These are phyloP conservation scores for Macroteleia sp. DNA, from an alignment of 2,888 invertebrate species.

Conservation along the genomic window DNA sequence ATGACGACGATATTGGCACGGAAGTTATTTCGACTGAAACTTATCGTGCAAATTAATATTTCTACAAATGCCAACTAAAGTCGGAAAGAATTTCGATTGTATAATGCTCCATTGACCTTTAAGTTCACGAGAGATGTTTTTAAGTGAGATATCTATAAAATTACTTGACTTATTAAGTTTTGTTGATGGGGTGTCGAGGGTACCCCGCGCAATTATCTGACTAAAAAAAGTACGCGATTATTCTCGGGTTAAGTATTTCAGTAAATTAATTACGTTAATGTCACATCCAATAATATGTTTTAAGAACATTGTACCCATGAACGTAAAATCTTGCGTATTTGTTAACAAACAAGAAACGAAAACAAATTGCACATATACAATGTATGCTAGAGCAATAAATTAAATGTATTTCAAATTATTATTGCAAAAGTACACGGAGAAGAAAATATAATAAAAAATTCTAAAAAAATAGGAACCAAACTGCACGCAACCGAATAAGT, in stretches of 20 bases:
- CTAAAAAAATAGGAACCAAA: too few species aligned
- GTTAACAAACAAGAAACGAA: too few species aligned
- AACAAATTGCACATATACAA: too few species aligned
- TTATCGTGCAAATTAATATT: constrained; percentile 26
- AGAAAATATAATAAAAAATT: too few species aligned
- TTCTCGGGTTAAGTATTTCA: constrained; percentile 11
- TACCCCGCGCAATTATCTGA: constrained; percentile 4
- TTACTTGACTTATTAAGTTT: constrained; percentile 27
- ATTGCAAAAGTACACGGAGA: too few species aligned
- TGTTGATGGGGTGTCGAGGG: constrained; percentile 13
- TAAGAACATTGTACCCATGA: background rate
- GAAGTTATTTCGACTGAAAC: constrained; percentile 7
- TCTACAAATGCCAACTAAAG: background rate
- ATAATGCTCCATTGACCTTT: constrained; percentile 29
- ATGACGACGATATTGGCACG: background rate
- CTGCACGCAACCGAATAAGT: too few species aligned
- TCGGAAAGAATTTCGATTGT: constrained; percentile 29
- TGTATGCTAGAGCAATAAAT: too few species aligned
- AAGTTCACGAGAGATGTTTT: constrained; percentile 22
- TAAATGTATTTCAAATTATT: too few species aligned
- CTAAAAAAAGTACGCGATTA: constrained; percentile 9
- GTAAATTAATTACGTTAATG: constrained; percentile 19
- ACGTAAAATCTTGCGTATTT: too few species aligned
- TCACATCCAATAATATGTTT: background rate
- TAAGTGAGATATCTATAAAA: constrained; percentile 27